Evolutionary conservation across 2,888 invertebrate genomes (phyloP).

Genomic region (Cataglyphis cursor): DNA sequence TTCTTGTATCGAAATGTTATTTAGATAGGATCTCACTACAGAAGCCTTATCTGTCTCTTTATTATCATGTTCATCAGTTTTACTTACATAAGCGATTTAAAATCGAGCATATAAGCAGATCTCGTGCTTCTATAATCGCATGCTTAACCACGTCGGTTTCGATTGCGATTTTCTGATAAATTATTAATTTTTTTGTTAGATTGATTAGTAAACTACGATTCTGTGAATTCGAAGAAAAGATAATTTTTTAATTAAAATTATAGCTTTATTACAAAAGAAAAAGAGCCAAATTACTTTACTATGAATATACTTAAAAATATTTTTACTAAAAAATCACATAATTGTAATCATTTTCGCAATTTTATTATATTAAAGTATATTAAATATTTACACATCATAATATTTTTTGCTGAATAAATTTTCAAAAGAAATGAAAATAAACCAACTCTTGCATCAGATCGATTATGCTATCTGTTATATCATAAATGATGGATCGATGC

Average conservation of each 20-base stretch:
- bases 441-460: slow-evolving; percentile 11
- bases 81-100: slow-evolving; percentile 14
- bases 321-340: background rate
- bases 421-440: slow-evolving; percentile 13
- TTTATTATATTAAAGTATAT: slow-evolving; percentile 16
- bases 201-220: slow-evolving; percentile 15
- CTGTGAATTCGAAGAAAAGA: background rate
- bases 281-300: background rate
- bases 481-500: slow-evolving; percentile 15
- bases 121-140: background rate
- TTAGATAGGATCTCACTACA: background rate
- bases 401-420: background rate
- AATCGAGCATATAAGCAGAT: background rate
- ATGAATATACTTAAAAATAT: background rate
- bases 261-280: background rate
- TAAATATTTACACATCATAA: background rate
- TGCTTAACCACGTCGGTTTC: background rate
- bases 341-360: background rate
- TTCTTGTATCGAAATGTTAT: background rate
- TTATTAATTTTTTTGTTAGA: background rate
- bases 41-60: slow-evolving; percentile 29
- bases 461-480: background rate
- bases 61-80: background rate
- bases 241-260: background rate
- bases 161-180: background rate